phyloP scores from a whole-genome alignment of 2,113 vertebrate species.

The Cygnus buccinator region DNA sequence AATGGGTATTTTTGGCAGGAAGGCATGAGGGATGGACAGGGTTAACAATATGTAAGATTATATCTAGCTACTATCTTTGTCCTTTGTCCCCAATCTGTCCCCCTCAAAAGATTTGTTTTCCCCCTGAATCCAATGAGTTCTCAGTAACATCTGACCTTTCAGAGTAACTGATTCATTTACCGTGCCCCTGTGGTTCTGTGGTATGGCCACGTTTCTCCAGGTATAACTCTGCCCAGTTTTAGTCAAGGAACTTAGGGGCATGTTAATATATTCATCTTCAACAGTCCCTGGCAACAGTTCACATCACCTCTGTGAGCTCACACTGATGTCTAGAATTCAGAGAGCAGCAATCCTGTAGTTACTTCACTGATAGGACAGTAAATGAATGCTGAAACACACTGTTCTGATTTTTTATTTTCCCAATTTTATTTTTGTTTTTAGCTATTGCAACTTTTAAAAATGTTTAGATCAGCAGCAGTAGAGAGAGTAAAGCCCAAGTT shows the following conservation, averaged over 20 bases:
- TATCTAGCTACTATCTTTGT: background rate
- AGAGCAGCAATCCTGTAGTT: background rate
- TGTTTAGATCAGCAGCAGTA: background rate
- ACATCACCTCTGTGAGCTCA: background rate
- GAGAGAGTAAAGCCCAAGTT: background rate
- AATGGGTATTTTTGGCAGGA: background rate
- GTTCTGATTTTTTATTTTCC: background rate
- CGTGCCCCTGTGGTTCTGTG: accelerated
- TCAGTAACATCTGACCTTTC: background rate
- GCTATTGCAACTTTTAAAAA: background rate
- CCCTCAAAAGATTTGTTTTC: background rate
- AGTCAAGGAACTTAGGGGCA: background rate
- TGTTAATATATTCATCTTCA: background rate
- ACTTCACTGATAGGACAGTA: background rate
- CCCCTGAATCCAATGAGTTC: background rate
- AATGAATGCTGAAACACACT: background rate
- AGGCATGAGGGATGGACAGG: background rate
- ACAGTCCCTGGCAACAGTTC: background rate
- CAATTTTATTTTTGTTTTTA: background rate
- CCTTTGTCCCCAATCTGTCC: background rate
- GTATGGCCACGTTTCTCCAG: background rate
- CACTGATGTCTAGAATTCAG: background rate
- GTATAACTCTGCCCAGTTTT: background rate
- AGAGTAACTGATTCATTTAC: background rate
- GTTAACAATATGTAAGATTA: background rate